A percentile compares a stretch with the other conserved stretches of the same genome.
Evolutionary conservation across 30 jellyfish, hydroid and myxozoan genomes (phyloP).

Genomic region (Pseudorhiza aurosa): DNA sequence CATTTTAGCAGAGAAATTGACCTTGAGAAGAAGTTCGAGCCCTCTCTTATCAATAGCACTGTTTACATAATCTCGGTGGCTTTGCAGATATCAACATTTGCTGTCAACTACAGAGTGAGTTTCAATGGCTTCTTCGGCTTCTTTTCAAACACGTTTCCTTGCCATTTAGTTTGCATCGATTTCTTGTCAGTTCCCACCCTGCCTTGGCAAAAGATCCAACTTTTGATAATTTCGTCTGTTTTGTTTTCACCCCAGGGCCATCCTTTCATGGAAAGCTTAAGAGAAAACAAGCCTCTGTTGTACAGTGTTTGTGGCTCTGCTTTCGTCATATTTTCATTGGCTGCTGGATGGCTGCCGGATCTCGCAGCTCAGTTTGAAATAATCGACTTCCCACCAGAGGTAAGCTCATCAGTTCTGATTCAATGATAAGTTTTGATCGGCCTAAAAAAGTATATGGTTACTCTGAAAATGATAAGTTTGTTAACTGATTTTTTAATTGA

Average conservation of each 20-base stretch:
- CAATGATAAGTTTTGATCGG: no score
- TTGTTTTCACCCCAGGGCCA: conserved; percentile 82
- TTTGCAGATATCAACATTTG: conserved; percentile 92
- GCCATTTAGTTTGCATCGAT: no score
- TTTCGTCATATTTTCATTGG: conserved; percentile 61
- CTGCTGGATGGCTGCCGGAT: conserved; percentile 92
- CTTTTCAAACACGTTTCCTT: no score
- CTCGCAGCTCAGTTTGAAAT: conserved; percentile 88
- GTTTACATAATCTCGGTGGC: conserved; percentile 92
- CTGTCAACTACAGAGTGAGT: conserved; percentile 93
- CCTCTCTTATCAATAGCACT: conserved; percentile 87
- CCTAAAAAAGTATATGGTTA: no score
- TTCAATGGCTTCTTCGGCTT: neutral
- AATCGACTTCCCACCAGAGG: conserved; percentile 92
- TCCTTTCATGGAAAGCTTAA: conserved; percentile 94
- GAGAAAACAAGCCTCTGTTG: conserved; percentile 88
- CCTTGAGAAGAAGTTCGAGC: conserved; percentile 95
- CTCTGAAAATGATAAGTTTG: neutral
- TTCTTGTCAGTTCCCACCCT: no score
- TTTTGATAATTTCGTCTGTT: neutral
- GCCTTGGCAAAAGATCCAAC: no score
- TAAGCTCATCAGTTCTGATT: no score
- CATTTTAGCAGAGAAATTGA: conserved; percentile 56
- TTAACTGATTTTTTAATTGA: neutral
- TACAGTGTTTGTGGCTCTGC: conserved; percentile 78